Conservation (phyloP, 2,797 vertebrate species). For the Emys orbicularis region DNA sequence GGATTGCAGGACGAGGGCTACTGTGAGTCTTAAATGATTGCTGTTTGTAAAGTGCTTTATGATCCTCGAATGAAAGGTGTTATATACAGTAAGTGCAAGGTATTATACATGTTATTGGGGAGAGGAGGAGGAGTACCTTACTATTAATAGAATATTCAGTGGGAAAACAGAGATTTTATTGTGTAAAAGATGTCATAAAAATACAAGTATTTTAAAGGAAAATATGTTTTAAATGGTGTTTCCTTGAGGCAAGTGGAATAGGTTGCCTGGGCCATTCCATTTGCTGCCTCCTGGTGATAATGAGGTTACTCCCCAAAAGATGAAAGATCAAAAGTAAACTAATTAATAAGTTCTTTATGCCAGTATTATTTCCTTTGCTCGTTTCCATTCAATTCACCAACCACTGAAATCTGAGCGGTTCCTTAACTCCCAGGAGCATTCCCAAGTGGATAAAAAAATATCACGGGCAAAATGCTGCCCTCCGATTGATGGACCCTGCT, state of each 20-base stretch:
- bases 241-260: not conserved
- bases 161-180: not conserved
- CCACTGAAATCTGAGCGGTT: not conserved
- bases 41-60: not conserved
- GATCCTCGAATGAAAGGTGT: not conserved
- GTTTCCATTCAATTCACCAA: not conserved
- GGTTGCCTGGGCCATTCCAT: not conserved
- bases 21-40: not conserved
- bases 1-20: not conserved
- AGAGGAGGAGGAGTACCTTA: not conserved
- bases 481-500: not conserved
- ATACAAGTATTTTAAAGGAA: not conserved
- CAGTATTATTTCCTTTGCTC: not conserved
- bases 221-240: not conserved
- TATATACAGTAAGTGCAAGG: not conserved
- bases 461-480: not conserved
- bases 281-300: not conserved
- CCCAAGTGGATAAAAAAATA: not conserved
- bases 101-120: not conserved
- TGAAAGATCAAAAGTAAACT: not conserved
- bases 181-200: not conserved
- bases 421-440: not conserved
- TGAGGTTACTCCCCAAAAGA: not conserved
- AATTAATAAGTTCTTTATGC: not conserved
- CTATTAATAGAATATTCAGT: not conserved